Conservation (phyloP, 2,888 invertebrate species). For the Standfussiana lucernea region DNA sequence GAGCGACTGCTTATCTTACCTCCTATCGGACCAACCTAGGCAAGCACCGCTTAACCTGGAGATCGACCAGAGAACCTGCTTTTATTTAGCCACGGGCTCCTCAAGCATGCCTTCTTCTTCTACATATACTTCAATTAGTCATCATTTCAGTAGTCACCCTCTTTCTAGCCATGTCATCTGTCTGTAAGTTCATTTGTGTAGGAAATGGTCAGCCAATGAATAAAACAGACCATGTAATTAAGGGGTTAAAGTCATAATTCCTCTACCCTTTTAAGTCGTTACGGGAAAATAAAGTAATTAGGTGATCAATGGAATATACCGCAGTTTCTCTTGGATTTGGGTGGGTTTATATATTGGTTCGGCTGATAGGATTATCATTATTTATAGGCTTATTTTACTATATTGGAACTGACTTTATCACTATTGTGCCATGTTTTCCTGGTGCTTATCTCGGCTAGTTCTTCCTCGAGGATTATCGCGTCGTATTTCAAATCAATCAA, state of each 20-base stretch:
- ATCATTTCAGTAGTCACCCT: background rate
- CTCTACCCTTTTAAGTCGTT: slow-evolving; percentile 21
- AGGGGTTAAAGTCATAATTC: slow-evolving; percentile 23
- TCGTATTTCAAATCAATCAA: background rate
- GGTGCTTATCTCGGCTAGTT: background rate
- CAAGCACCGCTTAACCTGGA: background rate
- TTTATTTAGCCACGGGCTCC: background rate
- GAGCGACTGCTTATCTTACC: background rate
- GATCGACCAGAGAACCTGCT: background rate
- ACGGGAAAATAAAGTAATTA: slow-evolving; percentile 19
- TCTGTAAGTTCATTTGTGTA: background rate
- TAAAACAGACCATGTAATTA: slow-evolving; percentile 27
- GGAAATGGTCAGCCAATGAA: slow-evolving; percentile 14
- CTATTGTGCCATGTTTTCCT: background rate
- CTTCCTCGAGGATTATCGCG: background rate
- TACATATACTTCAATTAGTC: too few species aligned
- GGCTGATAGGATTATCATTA: background rate
- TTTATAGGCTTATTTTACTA: background rate
- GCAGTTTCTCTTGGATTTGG: background rate
- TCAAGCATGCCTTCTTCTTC: background rate
- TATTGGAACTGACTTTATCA: background rate
- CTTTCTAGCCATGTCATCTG: background rate
- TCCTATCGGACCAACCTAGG: background rate
- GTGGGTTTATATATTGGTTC: background rate
- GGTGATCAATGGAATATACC: slow-evolving; percentile 18